Base-by-base conservation (phyloP, 2,113 vertebrate genomes). In the Chrysemys picta region DNA sequence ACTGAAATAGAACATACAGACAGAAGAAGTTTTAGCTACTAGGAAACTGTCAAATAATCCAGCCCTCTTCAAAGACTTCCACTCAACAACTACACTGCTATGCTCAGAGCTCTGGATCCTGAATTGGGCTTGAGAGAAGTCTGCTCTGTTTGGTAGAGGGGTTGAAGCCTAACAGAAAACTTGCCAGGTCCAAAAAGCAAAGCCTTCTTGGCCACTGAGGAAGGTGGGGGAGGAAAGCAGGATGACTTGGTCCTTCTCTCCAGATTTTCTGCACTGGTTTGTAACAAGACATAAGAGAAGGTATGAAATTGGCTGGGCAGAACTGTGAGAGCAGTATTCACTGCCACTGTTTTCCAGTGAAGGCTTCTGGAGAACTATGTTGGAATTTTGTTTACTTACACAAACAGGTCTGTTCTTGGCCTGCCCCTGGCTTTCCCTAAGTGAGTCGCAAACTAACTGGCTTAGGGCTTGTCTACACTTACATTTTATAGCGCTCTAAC, bases 311-410 rank as follows among this genome's bases (percentile, higher is more conserved):
- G 65, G 31, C 92, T 93, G 87, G 52, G 56, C 82, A 93, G 90
- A 93, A 84, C 42, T 76, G 65, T 84, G 79, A 85, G n/a, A 90
- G 62, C 54, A 88, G 16, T 2, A 0, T 92, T 82, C 75, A 49
- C 72, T 76, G 16, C 62, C 38, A 35, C 29, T 0, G 0, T 80
- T 62, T 47, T 81, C 22, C n/a, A 81, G 45, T 21, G 14, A 94
- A 92, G 86, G 62, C 47, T 88, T 90, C 80, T 62, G 50, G 88
- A 94, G 92, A 90, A 6, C 14, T 25, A 47, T 25, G 49, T 72
- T 5, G 0, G 50, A 78, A 54, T 72, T 56, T 35, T 81, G 79
- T 54, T 86, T 76, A 25, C 42, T 27, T 59, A 84, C 45, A 57
- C 3, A 50, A 79, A 56, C 62, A 91, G 53, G 59, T 38, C 82